Percentiles rank a stretch among this genome's conserved stretches.
Conservation (phyloP, 2,113 vertebrate species). For the Danio rerio region DNA sequence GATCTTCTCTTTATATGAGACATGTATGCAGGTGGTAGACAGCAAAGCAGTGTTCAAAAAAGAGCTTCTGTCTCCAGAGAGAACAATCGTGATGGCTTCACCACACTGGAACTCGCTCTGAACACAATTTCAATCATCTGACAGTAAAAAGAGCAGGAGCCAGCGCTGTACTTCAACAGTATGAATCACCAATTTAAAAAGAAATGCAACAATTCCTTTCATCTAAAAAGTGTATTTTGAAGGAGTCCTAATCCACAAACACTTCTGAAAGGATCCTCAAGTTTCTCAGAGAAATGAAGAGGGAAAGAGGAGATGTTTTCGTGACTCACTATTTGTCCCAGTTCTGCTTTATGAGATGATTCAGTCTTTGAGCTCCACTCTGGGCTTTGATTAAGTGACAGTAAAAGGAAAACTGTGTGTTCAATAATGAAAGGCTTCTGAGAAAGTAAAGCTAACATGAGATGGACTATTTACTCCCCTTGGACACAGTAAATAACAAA, state of each 20-base stretch:
- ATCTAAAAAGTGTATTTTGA: neutral
- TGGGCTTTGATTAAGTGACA: neutral
- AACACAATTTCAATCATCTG: neutral
- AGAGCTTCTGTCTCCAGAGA: too few species aligned
- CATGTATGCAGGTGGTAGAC: neutral
- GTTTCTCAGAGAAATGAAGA: neutral
- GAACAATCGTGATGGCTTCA: neutral
- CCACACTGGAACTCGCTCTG: neutral
- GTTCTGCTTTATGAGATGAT: neutral
- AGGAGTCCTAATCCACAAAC: neutral
- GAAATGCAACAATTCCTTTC: neutral
- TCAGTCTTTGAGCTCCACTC: neutral
- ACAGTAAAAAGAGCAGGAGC: neutral
- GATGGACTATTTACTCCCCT: neutral
- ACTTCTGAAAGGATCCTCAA: neutral
- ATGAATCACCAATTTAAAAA: neutral
- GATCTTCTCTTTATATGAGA: neutral
- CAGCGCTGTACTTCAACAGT: too few species aligned
- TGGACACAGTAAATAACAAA: neutral
- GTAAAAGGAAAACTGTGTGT: neutral
- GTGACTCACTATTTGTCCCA: neutral
- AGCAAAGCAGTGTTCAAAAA: neutral
- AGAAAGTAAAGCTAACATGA: conserved; percentile 2
- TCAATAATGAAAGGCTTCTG: neutral
- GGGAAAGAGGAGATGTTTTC: neutral